These are phyloP conservation scores for Charadrius vociferus DNA, from an alignment of 2,113 vertebrate species.

Conservation along the genomic window DNA sequence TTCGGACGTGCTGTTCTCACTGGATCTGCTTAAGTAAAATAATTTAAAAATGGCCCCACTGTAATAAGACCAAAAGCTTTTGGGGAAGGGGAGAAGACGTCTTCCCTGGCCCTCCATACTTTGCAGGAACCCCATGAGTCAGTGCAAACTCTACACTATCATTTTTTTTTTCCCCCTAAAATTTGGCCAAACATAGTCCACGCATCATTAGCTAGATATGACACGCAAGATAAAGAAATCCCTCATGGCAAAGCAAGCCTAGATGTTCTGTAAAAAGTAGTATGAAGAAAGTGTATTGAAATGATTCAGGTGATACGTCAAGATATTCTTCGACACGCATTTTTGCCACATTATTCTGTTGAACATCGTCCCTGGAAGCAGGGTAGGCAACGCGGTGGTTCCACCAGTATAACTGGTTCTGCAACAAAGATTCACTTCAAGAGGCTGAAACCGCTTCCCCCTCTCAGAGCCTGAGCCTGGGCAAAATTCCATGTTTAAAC, in stretches of 20 bases:
- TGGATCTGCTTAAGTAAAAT: not conserved
- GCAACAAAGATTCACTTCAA: not conserved
- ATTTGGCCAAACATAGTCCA: fast-evolving
- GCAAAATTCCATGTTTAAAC: not conserved
- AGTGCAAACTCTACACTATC: not conserved
- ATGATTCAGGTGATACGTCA: not conserved
- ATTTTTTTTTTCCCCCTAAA: not conserved
- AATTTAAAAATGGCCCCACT: not conserved
- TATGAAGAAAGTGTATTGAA: not conserved
- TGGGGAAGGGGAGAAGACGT: not conserved
- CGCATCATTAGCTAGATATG: fast-evolving
- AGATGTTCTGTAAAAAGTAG: not conserved
- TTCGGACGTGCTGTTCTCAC: not conserved
- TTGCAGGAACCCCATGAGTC: not conserved
- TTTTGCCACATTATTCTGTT: not conserved
- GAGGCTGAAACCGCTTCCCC: not conserved
- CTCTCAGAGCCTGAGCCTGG: not conserved
- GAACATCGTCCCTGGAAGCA: not conserved
- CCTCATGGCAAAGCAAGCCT: not conserved
- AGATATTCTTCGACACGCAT: fast-evolving
- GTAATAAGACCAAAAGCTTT: not conserved
- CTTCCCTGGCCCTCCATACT: too few species aligned
- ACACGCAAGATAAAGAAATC: not conserved
- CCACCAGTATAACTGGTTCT: not conserved
- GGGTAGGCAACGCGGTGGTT: fast-evolving